Evolutionary conservation across 2,797 vertebrate genomes (phyloP), one percentile per base, ranked within the genome.

Genomic region (Oryzias sinensis): DNA sequence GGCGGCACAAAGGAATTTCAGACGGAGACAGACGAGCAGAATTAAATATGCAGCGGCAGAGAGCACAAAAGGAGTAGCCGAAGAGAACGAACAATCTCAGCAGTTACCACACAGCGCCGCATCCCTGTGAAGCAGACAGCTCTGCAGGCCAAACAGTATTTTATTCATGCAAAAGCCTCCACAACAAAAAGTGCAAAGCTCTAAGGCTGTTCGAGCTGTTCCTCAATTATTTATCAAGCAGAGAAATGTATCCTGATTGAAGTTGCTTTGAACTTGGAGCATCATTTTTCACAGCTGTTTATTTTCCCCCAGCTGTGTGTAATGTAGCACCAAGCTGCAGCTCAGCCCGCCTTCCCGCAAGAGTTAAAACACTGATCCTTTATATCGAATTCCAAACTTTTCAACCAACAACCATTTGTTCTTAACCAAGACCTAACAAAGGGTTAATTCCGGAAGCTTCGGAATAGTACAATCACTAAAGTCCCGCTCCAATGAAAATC

Each of bases 141-240:
- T 86, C 84, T 78, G 70, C 74, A 46, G 84, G 88, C 70, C 80
- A 80, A 78, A 84, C 77, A 59, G 80, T 85, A 82, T 87, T 90
- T 91, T 89, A 92, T 92, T 93, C 87, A 91, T 91, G 87, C 81
- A 80, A 89, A 85, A 82, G 75, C 75, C 65, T 53, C 85, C 79
- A 81, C 81, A 87, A 71, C 86, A 45, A 57, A 74, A 79, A 82
- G 65, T 72, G 66, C 59, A 59, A 73, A 72, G 83, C 90, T 88
- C 90, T 86, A 87, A 87, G 90, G 89, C 90, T 83, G 82, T 86
- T 88, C 84, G 64, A 76, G 76, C 86, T 87, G 66, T 83, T 84
- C 64, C 85, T 93, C 89, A 93, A 92, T 92, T 90, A 93, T 93
- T 93, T 89, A 92, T 92, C 85, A 89, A 84, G 87, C 80, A 73